Evolutionary conservation across 2,113 vertebrate species (phyloP).

Genomic region (Crocuta crocuta): DNA sequence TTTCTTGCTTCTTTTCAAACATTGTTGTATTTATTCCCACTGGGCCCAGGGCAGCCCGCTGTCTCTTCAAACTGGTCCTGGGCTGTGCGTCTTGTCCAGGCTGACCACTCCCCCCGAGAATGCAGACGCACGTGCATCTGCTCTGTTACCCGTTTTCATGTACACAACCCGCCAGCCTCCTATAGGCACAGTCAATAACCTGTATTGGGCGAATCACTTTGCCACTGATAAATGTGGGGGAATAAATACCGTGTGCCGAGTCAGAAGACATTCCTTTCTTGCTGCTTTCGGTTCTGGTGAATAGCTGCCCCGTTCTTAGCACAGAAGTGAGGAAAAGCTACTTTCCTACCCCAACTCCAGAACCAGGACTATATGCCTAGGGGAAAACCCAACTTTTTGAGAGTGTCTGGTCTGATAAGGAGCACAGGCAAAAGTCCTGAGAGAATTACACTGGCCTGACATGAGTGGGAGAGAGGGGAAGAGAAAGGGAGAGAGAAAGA

Average conservation of each 20-base stretch:
- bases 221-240: fast-evolving
- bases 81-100: too few relatives aligned
- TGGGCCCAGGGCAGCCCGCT: background rate
- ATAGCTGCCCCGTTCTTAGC: background rate
- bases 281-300: background rate
- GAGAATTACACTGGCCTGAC: background rate
- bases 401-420: background rate
- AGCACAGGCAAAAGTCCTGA: background rate
- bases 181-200: fast-evolving
- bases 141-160: background rate
- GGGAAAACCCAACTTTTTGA: background rate
- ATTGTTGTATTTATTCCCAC: background rate
- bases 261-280: background rate
- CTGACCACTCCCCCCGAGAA: background rate
- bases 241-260: too few relatives aligned
- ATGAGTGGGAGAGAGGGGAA: too few relatives aligned
- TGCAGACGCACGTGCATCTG: fast-evolving
- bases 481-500: too few relatives aligned
- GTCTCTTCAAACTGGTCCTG: background rate
- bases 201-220: fast-evolving
- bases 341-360: background rate
- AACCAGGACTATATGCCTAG: too few relatives aligned
- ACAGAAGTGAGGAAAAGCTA: background rate
- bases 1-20: background rate
- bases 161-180: background rate